phyloP scores from a whole-genome alignment of 2,797 vertebrate genomes.

The Myioborus miniatus region DNA sequence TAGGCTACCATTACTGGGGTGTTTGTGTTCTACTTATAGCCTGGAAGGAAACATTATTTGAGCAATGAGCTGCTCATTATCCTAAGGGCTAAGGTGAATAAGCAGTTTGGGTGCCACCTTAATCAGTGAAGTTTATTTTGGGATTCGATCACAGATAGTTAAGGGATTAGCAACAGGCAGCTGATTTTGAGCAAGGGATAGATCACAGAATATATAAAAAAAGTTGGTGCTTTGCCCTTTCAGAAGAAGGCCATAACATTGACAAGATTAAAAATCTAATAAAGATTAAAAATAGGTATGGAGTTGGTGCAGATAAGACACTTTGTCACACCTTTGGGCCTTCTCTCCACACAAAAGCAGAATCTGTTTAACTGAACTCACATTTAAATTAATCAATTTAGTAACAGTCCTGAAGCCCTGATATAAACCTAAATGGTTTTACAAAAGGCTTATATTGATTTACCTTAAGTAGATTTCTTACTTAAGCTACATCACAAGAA shows the following conservation, averaged over 20 bases:
- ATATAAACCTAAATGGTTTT: not conserved
- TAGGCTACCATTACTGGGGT: too few species aligned
- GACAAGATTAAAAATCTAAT: not conserved
- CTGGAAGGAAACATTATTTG: not conserved
- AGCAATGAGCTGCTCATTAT: not conserved
- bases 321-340: not conserved
- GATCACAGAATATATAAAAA: not conserved
- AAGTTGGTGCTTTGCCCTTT: not conserved
- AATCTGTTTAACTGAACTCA: not conserved
- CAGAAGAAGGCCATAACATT: not conserved
- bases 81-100: fast-evolving
- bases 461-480: not conserved
- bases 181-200: not conserved
- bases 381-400: conserved; percentile 24
- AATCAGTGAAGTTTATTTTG: not conserved
- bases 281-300: not conserved
- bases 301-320: not conserved
- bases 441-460: conserved; percentile 24
- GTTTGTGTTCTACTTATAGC: not conserved
- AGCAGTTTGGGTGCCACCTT: not conserved
- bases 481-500: not conserved
- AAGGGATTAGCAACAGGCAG: not conserved
- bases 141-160: not conserved
- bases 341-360: not conserved
- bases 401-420: not conserved